Evolutionary conservation across 2,797 vertebrate species (phyloP).

Genomic region (Sebastes hopkinsi): DNA sequence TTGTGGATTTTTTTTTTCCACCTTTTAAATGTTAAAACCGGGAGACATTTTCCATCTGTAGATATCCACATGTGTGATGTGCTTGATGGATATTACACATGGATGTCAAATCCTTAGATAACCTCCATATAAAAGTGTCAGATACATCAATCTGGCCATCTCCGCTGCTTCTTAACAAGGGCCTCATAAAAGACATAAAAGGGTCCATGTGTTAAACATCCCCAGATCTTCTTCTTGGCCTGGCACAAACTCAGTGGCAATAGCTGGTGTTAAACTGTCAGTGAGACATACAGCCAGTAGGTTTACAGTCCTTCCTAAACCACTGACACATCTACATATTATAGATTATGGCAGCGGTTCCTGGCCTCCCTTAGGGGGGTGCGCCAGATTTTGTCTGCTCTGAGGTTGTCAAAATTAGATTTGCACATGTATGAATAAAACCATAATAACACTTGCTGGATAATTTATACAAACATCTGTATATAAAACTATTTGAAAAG

Average conservation of each 20-base stretch:
- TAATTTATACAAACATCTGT: too few species aligned
- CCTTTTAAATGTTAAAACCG: background rate
- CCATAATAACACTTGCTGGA: too few species aligned
- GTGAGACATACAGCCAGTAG: background rate
- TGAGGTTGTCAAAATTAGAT: too few species aligned
- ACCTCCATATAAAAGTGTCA: slow-evolving; percentile 20
- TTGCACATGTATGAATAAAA: too few species aligned
- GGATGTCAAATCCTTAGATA: slow-evolving; percentile 33
- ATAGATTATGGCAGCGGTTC: background rate
- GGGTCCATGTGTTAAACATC: background rate
- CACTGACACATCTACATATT: background rate
- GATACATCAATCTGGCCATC: background rate
- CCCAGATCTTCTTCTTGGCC: background rate
- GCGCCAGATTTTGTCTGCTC: too few species aligned
- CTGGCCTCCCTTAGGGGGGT: too few species aligned
- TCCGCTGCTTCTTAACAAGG: slow-evolving; percentile 17
- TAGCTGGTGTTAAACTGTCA: background rate
- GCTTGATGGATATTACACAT: slow-evolving; percentile 31
- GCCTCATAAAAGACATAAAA: slow-evolving; percentile 24
- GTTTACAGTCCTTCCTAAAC: background rate
- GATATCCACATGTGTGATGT: slow-evolving; percentile 19
- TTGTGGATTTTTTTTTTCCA: background rate
- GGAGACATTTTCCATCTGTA: slow-evolving; percentile 32
- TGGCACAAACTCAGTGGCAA: background rate
- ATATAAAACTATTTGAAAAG: too few species aligned